Evolutionary conservation across 2,797 vertebrate species (phyloP), one percentile per base, ranked within the genome.

Genomic region (Buphagus erythrorhynchus): DNA sequence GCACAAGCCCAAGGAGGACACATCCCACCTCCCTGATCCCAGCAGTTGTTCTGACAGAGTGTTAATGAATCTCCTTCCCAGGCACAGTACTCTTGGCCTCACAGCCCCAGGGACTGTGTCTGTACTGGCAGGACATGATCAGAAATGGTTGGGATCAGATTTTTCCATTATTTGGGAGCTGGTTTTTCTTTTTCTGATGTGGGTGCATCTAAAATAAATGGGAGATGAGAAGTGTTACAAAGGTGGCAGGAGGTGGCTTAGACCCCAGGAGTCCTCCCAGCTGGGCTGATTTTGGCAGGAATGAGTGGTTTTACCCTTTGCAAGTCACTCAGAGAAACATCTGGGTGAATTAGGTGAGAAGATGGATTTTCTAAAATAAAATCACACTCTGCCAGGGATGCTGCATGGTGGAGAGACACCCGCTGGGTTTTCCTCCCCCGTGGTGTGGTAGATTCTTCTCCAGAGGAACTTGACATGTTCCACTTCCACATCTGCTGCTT

Each of bases 341-440:
- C 25, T 72, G 59, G 45, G 33, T 2, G 1, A 18, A 36, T 33
- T 36, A 48, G 31, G 46, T 35, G 55, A 88, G 35, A 66, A 91
- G 59, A 29, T 15, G 11, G 11, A 19, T 66, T 66, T 95, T 57
- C 43, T 35, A 5, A 48, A 52, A 33, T 17, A 75, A 65, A 21
- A 3, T 26, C 57, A 45, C 29, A 10, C 28, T 40, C 62, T 59
- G 13, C 13, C 58, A 45, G 51, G 24, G 38, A 20, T 79, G 33
- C 63, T 52, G 14, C 21, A 20, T 33, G 51, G 29, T 21, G 9
- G 35, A 71, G 65, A 66, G 65, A 46, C 4, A 55, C 21, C 33
- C 2, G 0, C 15, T 28, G 46, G 29, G 11, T 40, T 49, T 72
- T 45, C 18, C 21, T 69, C 20, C 52, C 8, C 43, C 1, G 0